Evolutionary conservation across 1,140 invertebrate genomes (phyloP), one percentile per base, ranked within the genome.

Genomic region (Drosophila miranda): DNA sequence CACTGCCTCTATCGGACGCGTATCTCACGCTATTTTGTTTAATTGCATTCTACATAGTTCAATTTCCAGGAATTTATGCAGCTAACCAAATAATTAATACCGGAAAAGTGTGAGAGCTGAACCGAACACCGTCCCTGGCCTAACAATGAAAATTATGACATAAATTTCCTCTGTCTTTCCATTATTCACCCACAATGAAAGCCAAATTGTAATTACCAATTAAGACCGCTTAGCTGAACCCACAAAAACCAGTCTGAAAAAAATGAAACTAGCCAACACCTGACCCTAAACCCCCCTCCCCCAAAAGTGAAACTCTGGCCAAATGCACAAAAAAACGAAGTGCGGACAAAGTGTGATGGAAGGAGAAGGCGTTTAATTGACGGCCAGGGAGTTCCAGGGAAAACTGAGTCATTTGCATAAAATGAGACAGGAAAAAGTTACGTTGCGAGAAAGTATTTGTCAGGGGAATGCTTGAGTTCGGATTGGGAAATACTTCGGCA

Each of bases 21-120:
- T 84, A 84, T 84, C 81, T 84, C 81, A 87, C 82, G 81, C 81
- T 84, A 84, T 84, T 84, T 84, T 84, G 82, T 84, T 84, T 84
- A 84, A 86, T 84, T 84, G 81, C 81, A 84, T 84, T 81, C 82
- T 70, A 70, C 81, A 75, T 77, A 81, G 67, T 72, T 78, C 79
- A 75, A 60, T 84, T 38, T 84, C 81, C 74, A 56, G 73, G 81
- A 84, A 84, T 74, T 73, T 56, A 60, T 59, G 73, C 82, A 77
- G 63, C 67, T 84, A 86, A 77, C 73, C 81, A 71, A 79, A 86
- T 78, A 84, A 86, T 71, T 75, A 86, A 77, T 84, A 55, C 72
- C 62, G 28, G 14, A 64, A 28, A 38, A 72, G 55, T 72, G 66
- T 69, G 66, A 64, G 66, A 52, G 50, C 28, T 34, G 50, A 23